phyloP scores from a whole-genome alignment of 2,888 invertebrate species.

The Machimus rusticus region DNA sequence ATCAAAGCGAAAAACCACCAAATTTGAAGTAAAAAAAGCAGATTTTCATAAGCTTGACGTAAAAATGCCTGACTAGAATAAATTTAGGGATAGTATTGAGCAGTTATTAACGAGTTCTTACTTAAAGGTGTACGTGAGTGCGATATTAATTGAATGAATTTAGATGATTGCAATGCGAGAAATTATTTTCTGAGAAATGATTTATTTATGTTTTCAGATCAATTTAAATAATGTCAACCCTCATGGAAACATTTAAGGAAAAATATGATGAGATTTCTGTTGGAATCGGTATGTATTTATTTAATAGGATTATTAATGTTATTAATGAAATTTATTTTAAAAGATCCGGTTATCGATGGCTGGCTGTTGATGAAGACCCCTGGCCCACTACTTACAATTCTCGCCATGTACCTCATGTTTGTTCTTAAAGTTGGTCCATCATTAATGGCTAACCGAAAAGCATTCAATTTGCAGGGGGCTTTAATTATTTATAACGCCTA shows the following conservation, averaged over 20 bases:
- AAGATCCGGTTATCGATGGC: slow-evolving; percentile 78
- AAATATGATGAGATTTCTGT: slow-evolving; percentile 44
- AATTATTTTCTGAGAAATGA: not conserved
- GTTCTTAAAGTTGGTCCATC: slow-evolving; percentile 78
- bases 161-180: not conserved
- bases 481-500: slow-evolving; percentile 85
- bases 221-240: slow-evolving; percentile 38
- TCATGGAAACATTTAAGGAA: slow-evolving; percentile 40
- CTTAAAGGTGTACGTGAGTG: not conserved
- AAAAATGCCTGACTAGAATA: not conserved
- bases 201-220: not conserved
- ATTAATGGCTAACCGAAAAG: slow-evolving; percentile 77
- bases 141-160: not conserved
- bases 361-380: slow-evolving; percentile 84
- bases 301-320: not conserved
- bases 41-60: not conserved
- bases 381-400: slow-evolving; percentile 71
- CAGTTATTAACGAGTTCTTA: not conserved
- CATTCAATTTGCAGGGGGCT: slow-evolving; percentile 75
- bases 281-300: slow-evolving; percentile 45
- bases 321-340: not conserved
- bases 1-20: not conserved
- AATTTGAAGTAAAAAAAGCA: not conserved
- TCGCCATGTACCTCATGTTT: slow-evolving; percentile 74
- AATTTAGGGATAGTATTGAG: not conserved